Evolutionary conservation across 2,113 vertebrate genomes (phyloP), one percentile per base, ranked within the genome.

Genomic region (Leucosticte australis): DNA sequence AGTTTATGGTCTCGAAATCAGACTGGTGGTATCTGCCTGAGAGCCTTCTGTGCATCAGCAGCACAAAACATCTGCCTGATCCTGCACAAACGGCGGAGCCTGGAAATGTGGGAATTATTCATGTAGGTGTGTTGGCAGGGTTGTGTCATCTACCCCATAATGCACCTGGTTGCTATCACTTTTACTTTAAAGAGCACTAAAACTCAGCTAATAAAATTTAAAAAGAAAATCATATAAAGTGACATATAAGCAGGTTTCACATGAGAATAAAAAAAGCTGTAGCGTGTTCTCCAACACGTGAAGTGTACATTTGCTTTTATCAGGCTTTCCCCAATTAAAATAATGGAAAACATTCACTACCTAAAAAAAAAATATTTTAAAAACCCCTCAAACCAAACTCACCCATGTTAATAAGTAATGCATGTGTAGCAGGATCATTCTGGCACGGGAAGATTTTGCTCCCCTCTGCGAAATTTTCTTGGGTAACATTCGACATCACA

Each of bases 141-240:
- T 11, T 92, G 35, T 74, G 59, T 79, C 50, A 69, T 81, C 60
- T n/a, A 69, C 26, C 89, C 75, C 68, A 47, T 22, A 74, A 91
- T 52, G 37, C 79, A 95, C 89, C 89, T 95, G 93, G 79, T 80
- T 94, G 82, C 84, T 84, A 94, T 96, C 78, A 76, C 60, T 90
- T 95, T 88, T 91, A 81, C 57, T 95, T 92, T 90, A 92, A 96
- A 94, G n/a, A 87, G 24, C 76, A n/a, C 79, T 96, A 90, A 91
- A 97, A 59, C 46, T 55, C 89, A 90, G 69, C 84, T 87, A 92
- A 92, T 91, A 90, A 88, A 92, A 86, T 95, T 82, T 57, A 30
- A 87, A 95, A 93, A 95, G 77, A 96, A 92, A 93, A 73, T 89
- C 71, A 79, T 52, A 89, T 83, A 37, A 91, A 88, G 57, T 87